Evolutionary conservation across 2,113 vertebrate species (phyloP).

Genomic region (Dipodomys ordii): DNA sequence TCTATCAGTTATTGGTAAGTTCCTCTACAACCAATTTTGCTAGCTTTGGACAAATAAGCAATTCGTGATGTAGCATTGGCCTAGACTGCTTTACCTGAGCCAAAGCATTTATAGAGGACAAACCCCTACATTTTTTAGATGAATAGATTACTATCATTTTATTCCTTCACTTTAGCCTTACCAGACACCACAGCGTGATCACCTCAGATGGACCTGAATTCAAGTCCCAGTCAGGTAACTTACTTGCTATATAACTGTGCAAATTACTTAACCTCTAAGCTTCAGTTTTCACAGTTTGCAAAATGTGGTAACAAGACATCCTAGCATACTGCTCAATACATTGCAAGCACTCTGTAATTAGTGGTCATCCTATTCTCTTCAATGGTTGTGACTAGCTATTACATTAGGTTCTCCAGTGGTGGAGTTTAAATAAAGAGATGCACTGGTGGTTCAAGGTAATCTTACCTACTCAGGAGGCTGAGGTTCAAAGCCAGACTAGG

Average conservation of each 20-base stretch:
- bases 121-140: not conserved
- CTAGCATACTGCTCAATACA: not conserved
- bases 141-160: not conserved
- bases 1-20: not conserved
- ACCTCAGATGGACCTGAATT: not conserved
- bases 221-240: not conserved
- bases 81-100: not conserved
- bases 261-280: constrained; percentile 15
- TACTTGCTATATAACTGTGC: not conserved
- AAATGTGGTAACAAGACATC: not conserved
- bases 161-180: not conserved
- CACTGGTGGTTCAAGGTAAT: too few species aligned
- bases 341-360: not conserved
- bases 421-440: constrained; percentile 27
- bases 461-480: too few species aligned
- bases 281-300: not conserved
- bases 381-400: not conserved
- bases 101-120: not conserved
- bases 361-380: not conserved
- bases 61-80: not conserved
- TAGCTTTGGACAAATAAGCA: constrained; percentile 13
- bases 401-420: not conserved
- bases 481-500: not conserved
- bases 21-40: not conserved
- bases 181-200: not conserved